Evolutionary conservation across 2,797 vertebrate genomes (phyloP).

Genomic region (Momotus momota): DNA sequence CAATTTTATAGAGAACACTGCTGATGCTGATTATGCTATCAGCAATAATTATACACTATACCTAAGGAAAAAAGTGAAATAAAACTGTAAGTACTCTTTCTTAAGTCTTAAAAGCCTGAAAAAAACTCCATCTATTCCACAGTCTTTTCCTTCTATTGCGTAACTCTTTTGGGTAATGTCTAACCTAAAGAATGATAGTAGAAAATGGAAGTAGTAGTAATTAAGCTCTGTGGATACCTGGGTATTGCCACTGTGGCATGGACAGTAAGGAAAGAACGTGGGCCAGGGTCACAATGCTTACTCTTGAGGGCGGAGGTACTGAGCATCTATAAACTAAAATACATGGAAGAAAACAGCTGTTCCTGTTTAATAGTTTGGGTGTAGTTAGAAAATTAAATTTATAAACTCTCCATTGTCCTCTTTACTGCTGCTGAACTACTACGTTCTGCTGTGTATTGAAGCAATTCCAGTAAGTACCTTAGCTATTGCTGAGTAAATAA

Average conservation of each 20-base stretch:
- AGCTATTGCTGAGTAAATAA: conserved; percentile 26
- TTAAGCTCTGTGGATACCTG: neutral
- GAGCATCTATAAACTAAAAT: neutral
- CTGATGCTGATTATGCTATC: accelerated
- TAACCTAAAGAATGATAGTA: neutral
- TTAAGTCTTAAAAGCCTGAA: neutral
- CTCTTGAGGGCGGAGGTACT: neutral
- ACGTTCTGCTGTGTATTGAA: neutral
- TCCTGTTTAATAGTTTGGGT: neutral
- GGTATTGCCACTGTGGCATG: neutral
- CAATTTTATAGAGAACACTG: neutral
- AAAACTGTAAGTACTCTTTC: no score
- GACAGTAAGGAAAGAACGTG: neutral
- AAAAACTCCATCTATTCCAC: neutral
- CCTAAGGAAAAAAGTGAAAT: no score
- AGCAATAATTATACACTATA: neutral
- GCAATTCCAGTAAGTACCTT: neutral
- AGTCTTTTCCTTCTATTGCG: neutral
- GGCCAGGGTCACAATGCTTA: neutral
- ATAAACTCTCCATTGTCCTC: neutral
- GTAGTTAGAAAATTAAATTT: neutral
- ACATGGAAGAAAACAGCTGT: neutral
- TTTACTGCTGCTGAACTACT: neutral
- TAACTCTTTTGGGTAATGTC: neutral
- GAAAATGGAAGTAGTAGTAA: neutral